Base-by-base conservation (phyloP, 2,888 invertebrate species). In the Pterostichus niger region DNA sequence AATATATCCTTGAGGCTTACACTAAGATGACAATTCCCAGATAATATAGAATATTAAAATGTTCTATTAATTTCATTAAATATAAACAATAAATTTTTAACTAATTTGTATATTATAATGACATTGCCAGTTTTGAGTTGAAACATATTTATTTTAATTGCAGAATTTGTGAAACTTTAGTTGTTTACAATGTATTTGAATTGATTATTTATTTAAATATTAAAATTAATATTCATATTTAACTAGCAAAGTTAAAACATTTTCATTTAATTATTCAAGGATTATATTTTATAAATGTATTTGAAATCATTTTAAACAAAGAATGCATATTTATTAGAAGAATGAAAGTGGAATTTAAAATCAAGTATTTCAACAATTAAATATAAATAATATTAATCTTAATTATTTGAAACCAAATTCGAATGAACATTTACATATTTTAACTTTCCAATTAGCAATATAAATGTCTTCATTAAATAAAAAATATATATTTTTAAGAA, bases 371-470 rank as follows among this genome's bases (percentile, higher is more conserved):
- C 24, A 24, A 56, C 54, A 56, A 56, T 56, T 6, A 15, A 56
- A 56, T 56, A 4, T 56, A 56, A 56, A 56, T 56, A n/a, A 56
- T 17, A 61, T 31, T 61, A 61, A 61, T 61, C 13, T 35, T n/a
- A 49, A 49, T 49, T 1, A 49, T 49, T 64, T 13, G 6, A 11
- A 64, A 13, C 35, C 35, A 4, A 64, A 64, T 6, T 35, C 31
- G 59, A 59, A 59, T 6, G n/a, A 11, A 31, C 17, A 59, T 64
- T 64, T 64, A 64, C 64, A 64, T 64, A 64, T 64, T 64, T 64
- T 64, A 33, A 35, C 64, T 64, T 64, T 64, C 33, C 6, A 40
- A 40, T 40, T 40, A 40, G 40, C 40, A 40, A 40, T 40, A 40
- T 40, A 40, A 40, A 40, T 40, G 40, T 40, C 40, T 40, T 40